Evolutionary conservation across 2,113 vertebrate species (phyloP).

Genomic region (Amphiprion ocellaris): DNA sequence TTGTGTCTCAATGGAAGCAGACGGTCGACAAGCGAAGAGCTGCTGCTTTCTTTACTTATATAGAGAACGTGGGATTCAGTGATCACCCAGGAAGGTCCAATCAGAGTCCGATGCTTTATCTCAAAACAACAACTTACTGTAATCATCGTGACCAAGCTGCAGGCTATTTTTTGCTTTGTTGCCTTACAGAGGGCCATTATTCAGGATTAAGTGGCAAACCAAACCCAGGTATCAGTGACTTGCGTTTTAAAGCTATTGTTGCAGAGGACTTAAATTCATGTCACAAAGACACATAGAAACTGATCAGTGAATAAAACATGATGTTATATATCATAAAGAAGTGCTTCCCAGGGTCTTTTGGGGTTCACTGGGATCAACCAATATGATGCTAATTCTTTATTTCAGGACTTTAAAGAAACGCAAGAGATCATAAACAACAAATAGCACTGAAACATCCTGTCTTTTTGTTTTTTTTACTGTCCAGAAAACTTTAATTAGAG

Average conservation of each 20-base stretch:
- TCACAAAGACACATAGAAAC: constrained; percentile 16
- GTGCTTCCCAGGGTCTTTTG: not conserved
- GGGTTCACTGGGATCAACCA: not conserved
- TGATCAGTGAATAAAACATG: not conserved
- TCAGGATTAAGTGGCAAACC: constrained; percentile 67
- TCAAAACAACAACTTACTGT: constrained; percentile 68
- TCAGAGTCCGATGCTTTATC: constrained; percentile 58
- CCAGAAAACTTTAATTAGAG: constrained; percentile 63
- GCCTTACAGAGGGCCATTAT: constrained; percentile 57
- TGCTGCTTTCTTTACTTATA: constrained; percentile 61
- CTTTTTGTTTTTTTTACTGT: constrained; percentile 16
- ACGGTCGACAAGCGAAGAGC: constrained; percentile 21
- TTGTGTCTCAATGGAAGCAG: constrained; percentile 38
- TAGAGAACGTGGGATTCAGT: constrained; percentile 34
- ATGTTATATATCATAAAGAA: constrained; percentile 13
- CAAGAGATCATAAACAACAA: constrained; percentile 13
- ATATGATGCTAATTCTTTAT: constrained; percentile 38
- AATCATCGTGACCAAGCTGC: constrained; percentile 65
- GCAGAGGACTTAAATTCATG: constrained; percentile 20
- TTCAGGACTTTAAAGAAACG: constrained; percentile 26
- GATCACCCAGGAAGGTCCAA: constrained; percentile 61
- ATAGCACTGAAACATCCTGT: not conserved
- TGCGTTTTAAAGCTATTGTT: constrained; percentile 41
- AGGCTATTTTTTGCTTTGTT: constrained; percentile 73
- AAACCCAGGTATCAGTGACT: constrained; percentile 62